A percentile compares a stretch with the other conserved stretches of the same genome.
Evolutionary conservation across 2,797 vertebrate genomes (phyloP).

Genomic region (Bovichtus variegatus): DNA sequence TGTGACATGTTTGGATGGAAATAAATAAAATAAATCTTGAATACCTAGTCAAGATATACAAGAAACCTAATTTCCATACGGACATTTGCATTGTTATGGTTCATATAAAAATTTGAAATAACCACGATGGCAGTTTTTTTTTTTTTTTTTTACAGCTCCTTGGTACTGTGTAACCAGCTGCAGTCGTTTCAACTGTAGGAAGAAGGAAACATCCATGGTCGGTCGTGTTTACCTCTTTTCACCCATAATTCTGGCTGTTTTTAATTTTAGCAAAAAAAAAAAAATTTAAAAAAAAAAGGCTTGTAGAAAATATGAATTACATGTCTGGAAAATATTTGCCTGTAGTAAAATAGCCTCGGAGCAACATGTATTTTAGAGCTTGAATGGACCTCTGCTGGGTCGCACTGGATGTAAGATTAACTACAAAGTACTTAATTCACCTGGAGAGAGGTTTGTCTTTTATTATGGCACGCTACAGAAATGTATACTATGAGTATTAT

Average conservation of each 20-base stretch:
- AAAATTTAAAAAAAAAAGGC: not conserved
- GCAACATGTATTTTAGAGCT: constrained; percentile 19
- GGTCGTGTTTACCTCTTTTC: constrained; percentile 8
- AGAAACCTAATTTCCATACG: constrained; percentile 43
- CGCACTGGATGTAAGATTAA: constrained; percentile 14
- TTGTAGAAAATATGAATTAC: not conserved
- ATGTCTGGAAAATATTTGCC: not conserved
- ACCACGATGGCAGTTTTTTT: constrained; percentile 13
- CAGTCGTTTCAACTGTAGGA: constrained; percentile 19
- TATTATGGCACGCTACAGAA: constrained; percentile 48
- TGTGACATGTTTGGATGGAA: constrained; percentile 16
- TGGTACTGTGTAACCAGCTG: constrained; percentile 16
- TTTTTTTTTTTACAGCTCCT: constrained; percentile 36
- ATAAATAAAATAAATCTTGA: constrained; percentile 28
- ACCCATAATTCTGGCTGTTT: not conserved
- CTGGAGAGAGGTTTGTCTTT: constrained; percentile 74
- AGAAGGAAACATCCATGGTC: constrained; percentile 20
- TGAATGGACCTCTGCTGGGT: constrained; percentile 27
- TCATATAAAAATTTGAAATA: constrained; percentile 45
- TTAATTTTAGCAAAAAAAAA: not conserved
- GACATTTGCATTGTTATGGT: constrained; percentile 56
- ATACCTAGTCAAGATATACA: constrained; percentile 54
- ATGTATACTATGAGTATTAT: not conserved
- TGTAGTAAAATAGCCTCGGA: not conserved
- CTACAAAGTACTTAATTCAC: constrained; percentile 60